These are phyloP conservation scores for Adrianichthys oophorus DNA, from an alignment of 2,797 vertebrate species.

Conservation along the genomic window DNA sequence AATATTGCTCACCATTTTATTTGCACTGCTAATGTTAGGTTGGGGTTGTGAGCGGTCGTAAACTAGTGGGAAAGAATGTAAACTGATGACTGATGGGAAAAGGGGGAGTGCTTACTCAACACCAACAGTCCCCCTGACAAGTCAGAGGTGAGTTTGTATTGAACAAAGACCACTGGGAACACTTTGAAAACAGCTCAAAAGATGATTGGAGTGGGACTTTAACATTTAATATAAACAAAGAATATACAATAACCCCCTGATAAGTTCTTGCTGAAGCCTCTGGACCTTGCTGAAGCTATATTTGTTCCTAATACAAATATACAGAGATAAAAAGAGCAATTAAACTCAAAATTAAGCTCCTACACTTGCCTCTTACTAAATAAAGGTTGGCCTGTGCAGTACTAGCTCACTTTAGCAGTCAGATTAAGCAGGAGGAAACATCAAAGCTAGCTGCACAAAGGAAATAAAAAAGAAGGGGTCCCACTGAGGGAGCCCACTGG, in stretches of 20 bases:
- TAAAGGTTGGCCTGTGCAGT: constrained; percentile 24
- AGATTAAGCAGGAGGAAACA: constrained; percentile 49
- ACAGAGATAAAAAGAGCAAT: constrained; percentile 21
- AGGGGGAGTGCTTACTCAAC: too few species aligned
- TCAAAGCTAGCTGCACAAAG: constrained; percentile 43
- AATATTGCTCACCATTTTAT: too few species aligned
- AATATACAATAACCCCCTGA: constrained; percentile 6
- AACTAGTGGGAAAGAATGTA: too few species aligned
- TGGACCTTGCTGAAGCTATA: not conserved
- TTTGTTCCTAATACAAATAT: constrained; percentile 3
- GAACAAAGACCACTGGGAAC: too few species aligned
- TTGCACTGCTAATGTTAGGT: too few species aligned
- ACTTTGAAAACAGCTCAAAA: too few species aligned
- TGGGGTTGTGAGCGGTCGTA: too few species aligned
- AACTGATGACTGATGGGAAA: too few species aligned
- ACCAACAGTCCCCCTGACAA: too few species aligned
- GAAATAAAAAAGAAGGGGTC: constrained; percentile 42
- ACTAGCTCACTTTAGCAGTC: constrained; percentile 40
- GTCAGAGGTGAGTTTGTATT: too few species aligned
- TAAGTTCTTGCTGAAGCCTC: not conserved
- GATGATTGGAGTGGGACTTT: too few species aligned
- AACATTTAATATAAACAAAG: constrained; percentile 22
- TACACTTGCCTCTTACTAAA: constrained; percentile 13
- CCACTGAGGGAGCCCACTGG: constrained; percentile 39
- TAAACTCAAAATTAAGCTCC: constrained; percentile 12